A percentile compares a stretch with the other conserved stretches of the same genome.
Evolutionary conservation across 1,140 invertebrate genomes (phyloP).

Genomic region (Hylaeus anthracinus): DNA sequence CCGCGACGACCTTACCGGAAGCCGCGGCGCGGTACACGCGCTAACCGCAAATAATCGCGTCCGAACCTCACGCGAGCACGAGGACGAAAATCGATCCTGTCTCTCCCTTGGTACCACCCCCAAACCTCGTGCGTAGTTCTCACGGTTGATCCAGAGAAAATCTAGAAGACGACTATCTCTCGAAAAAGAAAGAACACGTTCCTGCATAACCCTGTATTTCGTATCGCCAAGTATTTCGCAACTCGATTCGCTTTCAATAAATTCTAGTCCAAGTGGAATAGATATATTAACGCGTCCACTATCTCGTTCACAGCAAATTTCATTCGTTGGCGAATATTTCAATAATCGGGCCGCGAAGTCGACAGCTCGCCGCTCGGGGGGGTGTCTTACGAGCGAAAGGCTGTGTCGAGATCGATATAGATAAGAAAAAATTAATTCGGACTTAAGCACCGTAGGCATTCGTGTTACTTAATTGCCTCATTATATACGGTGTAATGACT

Average conservation of each 20-base stretch:
- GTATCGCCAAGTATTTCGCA: too few species aligned
- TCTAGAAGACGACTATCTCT: too few species aligned
- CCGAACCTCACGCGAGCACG: neutral
- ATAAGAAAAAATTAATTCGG: slow-evolving; percentile 48
- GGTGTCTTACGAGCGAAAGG: slow-evolving; percentile 20
- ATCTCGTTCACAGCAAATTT: neutral
- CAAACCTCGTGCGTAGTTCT: too few species aligned
- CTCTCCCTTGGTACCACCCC: too few species aligned
- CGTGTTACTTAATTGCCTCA: slow-evolving; percentile 50
- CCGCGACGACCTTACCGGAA: slow-evolving; percentile 31
- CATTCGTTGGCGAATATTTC: neutral
- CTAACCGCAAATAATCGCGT: slow-evolving; percentile 33
- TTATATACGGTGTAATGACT: slow-evolving; percentile 44
- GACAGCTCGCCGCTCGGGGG: neutral
- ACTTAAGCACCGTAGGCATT: slow-evolving; percentile 35
- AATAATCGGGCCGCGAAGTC: neutral
- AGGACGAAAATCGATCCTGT: too few species aligned
- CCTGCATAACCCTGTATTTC: too few species aligned
- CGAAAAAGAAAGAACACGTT: too few species aligned
- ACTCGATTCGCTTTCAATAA: too few species aligned
- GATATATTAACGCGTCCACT: neutral
- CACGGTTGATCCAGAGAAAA: too few species aligned
- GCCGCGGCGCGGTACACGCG: slow-evolving; percentile 14
- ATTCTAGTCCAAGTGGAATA: too few species aligned
- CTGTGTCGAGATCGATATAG: slow-evolving; percentile 26